Percentiles rank a stretch among this genome's conserved stretches.
These are phyloP conservation scores for Grallaria varia DNA, from an alignment of 2,113 vertebrate species.

Conservation along the genomic window DNA sequence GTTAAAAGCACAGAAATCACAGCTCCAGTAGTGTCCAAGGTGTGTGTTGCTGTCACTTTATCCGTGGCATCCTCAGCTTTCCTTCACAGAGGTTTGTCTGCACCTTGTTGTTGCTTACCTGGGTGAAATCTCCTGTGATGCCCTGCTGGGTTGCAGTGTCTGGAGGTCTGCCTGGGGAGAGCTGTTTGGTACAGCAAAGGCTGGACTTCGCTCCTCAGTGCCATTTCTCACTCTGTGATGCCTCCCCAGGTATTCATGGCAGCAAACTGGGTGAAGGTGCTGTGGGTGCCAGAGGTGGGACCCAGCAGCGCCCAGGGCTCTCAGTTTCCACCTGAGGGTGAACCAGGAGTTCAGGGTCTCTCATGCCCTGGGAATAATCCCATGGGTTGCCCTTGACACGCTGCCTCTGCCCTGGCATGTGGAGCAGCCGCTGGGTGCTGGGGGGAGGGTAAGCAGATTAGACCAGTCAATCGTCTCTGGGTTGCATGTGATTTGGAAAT, in stretches of 20 bases:
- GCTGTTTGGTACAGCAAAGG: neutral
- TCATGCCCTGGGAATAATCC: neutral
- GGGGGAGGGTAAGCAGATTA: constrained; percentile 73
- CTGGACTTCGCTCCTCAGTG: neutral
- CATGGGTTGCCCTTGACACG: neutral
- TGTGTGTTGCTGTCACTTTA: neutral
- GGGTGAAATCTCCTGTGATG: neutral
- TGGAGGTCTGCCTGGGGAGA: neutral
- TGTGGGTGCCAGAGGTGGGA: neutral
- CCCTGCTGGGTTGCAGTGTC: neutral
- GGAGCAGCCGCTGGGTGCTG: constrained; percentile 30
- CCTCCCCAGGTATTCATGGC: neutral
- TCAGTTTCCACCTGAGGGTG: neutral
- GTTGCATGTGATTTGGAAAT: constrained; percentile 63
- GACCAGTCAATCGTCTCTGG: constrained; percentile 58
- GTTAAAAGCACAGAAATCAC: neutral
- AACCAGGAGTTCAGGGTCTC: neutral
- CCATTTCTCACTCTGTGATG: fast-evolving
- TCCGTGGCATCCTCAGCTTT: neutral
- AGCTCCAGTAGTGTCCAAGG: neutral
- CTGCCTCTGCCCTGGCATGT: constrained; percentile 30
- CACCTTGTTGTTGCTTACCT: neutral
- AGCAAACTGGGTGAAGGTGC: neutral
- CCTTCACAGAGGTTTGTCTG: neutral
- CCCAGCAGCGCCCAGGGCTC: neutral